Evolutionary conservation across 2,113 vertebrate genomes (phyloP), one percentile per base, ranked within the genome.

Genomic region (Peromyscus californicus): DNA sequence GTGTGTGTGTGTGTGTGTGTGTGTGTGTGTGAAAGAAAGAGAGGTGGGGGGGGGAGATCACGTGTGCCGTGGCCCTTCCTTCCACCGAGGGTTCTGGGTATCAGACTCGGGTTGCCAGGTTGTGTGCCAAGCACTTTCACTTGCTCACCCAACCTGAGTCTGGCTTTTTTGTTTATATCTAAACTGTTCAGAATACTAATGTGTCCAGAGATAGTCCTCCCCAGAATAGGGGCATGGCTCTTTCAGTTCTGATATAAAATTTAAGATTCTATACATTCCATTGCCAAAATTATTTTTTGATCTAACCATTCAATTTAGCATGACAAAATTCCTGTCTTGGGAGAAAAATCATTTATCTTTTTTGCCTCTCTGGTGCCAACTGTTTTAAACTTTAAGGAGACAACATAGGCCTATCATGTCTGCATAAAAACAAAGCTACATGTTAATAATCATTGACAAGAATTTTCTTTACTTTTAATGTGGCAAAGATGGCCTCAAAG

Each of bases 361-460:
- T 96, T 92, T 83, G 21, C 3, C 82, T 82, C 86, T 57, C 39
- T 89, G 24, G 96, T 93, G 24, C 69, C 75, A 95, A 82, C 13
- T 90, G 8, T 82, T 97, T 93, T 63, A 10, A 76, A 92, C 24
- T 42, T 91, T 93, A 67, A 78, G 10, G 87, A 95, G 65, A 87
- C 89, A 80, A 61, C 94, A 94, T 89, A 98, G 74, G 3, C 33
- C 95, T 8, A 8, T 95, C 0, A 84, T 95, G 96, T 97, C 91
- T 96, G 72, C 96, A 97, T 83, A 96, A 96, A 75, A 93, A 75
- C 29, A 94, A 95, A 79, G 65, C 74, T 70, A 59, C 74, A 85
- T 80, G 89, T 96, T 96, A 97, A 82, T 91, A 33, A 98, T 87
- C 96, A 88, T 82, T 96, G 97, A 97, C 75, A 97, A 96, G 87